These are phyloP conservation scores for Hirundo rustica DNA, from an alignment of 2,797 vertebrate species.

Conservation along the genomic window DNA sequence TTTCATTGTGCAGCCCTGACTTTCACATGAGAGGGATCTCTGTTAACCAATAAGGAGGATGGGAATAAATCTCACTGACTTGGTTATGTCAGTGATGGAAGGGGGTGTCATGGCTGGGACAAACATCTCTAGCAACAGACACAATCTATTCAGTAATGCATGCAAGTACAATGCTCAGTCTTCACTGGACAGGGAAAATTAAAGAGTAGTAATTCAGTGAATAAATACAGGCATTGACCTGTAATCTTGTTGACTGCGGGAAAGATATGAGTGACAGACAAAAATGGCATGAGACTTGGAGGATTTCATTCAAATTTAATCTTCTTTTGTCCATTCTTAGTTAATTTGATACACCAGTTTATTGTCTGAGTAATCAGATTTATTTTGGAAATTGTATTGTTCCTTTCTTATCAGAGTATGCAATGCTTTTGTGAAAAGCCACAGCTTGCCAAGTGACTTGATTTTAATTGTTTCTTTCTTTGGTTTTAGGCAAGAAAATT, in stretches of 20 bases:
- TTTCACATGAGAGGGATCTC: not conserved
- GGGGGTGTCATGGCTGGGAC: not conserved
- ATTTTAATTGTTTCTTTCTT: not conserved
- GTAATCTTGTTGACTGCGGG: not conserved
- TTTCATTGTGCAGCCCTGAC: not conserved
- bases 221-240: not conserved
- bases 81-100: not conserved
- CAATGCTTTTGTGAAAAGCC: not conserved
- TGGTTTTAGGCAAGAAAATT: conserved; percentile 2
- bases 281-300: not conserved
- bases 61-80: not conserved
- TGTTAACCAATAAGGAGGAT: not conserved
- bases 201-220: not conserved
- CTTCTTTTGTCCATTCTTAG: not conserved
- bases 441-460: not conserved
- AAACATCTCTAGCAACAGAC: not conserved
- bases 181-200: not conserved
- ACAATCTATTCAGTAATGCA: not conserved
- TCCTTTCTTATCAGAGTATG: not conserved
- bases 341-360: not conserved
- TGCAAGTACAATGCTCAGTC: not conserved
- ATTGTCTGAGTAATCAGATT: not conserved
- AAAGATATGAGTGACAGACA: not conserved
- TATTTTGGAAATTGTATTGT: not conserved
- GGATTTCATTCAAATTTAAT: not conserved